A percentile compares a stretch with the other conserved stretches of the same genome.
These are phyloP conservation scores for Chionoecetes opilio DNA, from an alignment of 1,140 invertebrate genomes.

Conservation along the genomic window DNA sequence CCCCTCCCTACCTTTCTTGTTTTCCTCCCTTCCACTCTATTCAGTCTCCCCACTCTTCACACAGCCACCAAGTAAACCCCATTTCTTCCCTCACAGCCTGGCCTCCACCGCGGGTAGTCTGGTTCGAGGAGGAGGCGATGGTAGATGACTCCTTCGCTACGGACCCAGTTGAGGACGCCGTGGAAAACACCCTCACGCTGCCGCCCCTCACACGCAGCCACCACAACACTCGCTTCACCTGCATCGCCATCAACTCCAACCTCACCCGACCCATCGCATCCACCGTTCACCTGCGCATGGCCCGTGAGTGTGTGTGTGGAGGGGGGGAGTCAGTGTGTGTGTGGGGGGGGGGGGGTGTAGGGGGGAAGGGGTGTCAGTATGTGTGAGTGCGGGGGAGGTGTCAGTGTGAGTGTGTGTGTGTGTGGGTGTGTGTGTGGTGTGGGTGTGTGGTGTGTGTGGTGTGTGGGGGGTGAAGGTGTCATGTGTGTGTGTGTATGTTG, in stretches of 20 bases:
- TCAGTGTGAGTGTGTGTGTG: neutral
- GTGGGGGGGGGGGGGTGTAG: too few relatives aligned
- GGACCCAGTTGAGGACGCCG: slow-evolving; percentile 54
- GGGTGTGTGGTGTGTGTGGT: neutral
- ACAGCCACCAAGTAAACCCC: neutral
- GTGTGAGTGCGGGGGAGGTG: neutral
- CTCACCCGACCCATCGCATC: slow-evolving; percentile 54
- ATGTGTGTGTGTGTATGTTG: slow-evolving; percentile 34
- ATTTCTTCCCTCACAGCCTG: slow-evolving; percentile 40
- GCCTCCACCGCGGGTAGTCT: slow-evolving; percentile 68
- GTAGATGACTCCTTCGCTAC: slow-evolving; percentile 51
- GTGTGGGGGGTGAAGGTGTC: neutral
- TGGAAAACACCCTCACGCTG: slow-evolving; percentile 60
- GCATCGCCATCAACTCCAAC: slow-evolving; percentile 66
- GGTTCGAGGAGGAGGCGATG: slow-evolving; percentile 65
- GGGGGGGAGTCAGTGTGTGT: too few relatives aligned
- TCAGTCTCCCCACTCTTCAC: neutral
- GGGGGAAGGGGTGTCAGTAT: neutral
- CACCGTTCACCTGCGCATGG: slow-evolving; percentile 60
- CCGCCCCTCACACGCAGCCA: slow-evolving; percentile 37
- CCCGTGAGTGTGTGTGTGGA: slow-evolving; percentile 48
- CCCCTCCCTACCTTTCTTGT: too few relatives aligned
- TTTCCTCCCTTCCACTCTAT: too few relatives aligned
- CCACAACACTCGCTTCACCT: slow-evolving; percentile 55
- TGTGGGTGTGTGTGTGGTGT: neutral